A percentile compares a stretch with the other conserved stretches of the same genome.
phyloP scores from a whole-genome alignment of 2,797 vertebrate genomes.

The Macropodus opercularis region DNA sequence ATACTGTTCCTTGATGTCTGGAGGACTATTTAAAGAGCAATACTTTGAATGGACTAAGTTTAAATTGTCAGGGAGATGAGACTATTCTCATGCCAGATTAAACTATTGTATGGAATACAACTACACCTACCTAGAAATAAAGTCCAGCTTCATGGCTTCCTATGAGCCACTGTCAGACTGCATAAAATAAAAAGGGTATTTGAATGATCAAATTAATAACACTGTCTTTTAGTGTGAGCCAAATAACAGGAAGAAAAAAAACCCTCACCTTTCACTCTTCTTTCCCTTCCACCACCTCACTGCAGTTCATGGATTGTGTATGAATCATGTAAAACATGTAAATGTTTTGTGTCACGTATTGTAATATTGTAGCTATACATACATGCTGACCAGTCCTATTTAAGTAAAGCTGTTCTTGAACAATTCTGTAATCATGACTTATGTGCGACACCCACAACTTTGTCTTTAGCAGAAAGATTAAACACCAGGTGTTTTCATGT shows the following conservation, averaged over 20 bases:
- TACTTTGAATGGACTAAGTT: too few species aligned
- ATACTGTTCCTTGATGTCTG: too few species aligned
- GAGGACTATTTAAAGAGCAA: too few species aligned
- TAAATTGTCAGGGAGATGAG: too few species aligned
- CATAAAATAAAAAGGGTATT: not conserved
- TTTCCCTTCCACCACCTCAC: not conserved
- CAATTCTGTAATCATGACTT: not conserved
- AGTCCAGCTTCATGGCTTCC: too few species aligned
- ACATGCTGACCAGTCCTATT: not conserved
- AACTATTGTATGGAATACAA: too few species aligned
- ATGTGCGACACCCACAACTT: not conserved
- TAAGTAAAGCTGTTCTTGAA: not conserved
- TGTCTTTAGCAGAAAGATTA: not conserved
- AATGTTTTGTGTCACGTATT: not conserved
- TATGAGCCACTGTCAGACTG: not conserved
- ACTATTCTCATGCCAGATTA: too few species aligned
- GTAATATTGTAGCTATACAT: not conserved
- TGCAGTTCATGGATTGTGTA: not conserved
- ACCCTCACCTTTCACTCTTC: not conserved
- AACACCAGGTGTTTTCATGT: not conserved
- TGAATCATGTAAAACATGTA: not conserved
- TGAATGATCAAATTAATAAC: not conserved
- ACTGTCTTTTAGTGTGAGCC: not conserved
- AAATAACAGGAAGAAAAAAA: not conserved
- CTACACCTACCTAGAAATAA: too few species aligned